Base-by-base conservation (phyloP, 2,888 invertebrate genomes). In the Leptinotarsa haldemani region DNA sequence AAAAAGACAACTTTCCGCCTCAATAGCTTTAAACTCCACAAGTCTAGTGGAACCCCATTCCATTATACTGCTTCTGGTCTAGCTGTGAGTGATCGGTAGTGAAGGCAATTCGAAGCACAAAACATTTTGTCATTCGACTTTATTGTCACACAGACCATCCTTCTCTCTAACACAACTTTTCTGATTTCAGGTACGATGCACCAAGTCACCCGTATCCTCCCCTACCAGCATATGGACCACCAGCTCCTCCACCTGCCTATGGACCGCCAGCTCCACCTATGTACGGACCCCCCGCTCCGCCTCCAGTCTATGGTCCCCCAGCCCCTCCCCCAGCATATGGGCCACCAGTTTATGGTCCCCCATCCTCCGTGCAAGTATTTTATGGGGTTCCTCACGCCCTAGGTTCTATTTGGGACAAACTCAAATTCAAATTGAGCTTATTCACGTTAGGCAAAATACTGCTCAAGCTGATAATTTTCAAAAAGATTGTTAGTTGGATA, bases 401-500 rank as follows among this genome's bases (percentile, higher is more conserved):
- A 18, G 85, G 89, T 73, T 90, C 91, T 72, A 88, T 93, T 70
- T 87, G 93, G 22, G 92, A 93, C 86, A 92, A 94, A 83, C 87
- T 94, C 0, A 91, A 93, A 65, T 87, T 93, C 30, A 94, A 94
- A 86, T 83, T 94, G 68, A 93, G 93, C 82, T 89, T 94, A 1
- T 89, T 93, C 75, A 93, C 94, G 0, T 86, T 94, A 70, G 93
- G 93, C 0, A 95, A 95, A 87, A 90, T 95, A 73, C 82, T 95
- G 72, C 86, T 95, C 50, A 95, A 95, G 85, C 85, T 95, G 68
- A 87, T 95, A 4, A 92, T 95, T 80, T 94, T 95, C 85, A 95
- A 95, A 87, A 93, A 95, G 87, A 91, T 94, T 69, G 92, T 95
- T 73, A 94, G 94, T 80, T 94, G 95, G 87, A 91, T 95, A 58